Percentiles rank a stretch among this genome's conserved stretches.
Evolutionary conservation across 2,888 invertebrate species (phyloP).

Genomic region (Zelleria hepariella): DNA sequence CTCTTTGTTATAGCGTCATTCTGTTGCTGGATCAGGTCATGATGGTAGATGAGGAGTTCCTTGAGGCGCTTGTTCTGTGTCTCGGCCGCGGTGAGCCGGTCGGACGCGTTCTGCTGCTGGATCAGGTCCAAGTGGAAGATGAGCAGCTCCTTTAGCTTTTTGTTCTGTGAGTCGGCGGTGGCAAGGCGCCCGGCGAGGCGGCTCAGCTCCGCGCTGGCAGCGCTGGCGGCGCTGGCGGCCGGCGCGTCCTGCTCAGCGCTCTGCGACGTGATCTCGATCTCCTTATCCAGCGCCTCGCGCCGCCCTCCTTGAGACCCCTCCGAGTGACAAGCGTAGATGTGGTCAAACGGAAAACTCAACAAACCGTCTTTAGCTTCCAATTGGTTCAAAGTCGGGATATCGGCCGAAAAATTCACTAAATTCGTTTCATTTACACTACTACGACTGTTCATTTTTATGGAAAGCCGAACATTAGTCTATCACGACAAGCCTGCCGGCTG

Average conservation of each 20-base stretch:
- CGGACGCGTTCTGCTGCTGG: constrained; percentile 22
- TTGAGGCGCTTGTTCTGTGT: constrained; percentile 79
- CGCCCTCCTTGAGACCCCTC: constrained; percentile 34
- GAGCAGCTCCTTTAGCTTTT: background rate
- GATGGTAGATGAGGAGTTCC: constrained; percentile 84
- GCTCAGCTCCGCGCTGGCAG: background rate
- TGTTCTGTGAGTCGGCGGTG: background rate
- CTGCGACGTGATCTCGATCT: constrained; percentile 48
- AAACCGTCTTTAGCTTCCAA: constrained; percentile 67
- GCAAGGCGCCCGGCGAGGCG: background rate
- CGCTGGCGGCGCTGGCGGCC: background rate
- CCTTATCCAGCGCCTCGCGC: constrained; percentile 43
- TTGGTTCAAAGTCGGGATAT: constrained; percentile 48
- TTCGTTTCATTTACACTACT: constrained; percentile 62
- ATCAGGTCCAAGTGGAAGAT: constrained; percentile 21
- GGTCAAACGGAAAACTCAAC: constrained; percentile 77
- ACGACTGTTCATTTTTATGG: constrained; percentile 66
- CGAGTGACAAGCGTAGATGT: constrained; percentile 79
- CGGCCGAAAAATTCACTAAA: constrained; percentile 62
- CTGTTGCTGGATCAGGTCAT: constrained; percentile 92
- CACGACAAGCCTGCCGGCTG: constrained; percentile 65
- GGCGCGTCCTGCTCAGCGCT: constrained; percentile 36
- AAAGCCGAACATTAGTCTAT: constrained; percentile 37
- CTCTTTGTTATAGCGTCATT: constrained; percentile 85
- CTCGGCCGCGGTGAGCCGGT: constrained; percentile 49